A percentile compares a stretch with the other conserved stretches of the same genome.
phyloP scores from a whole-genome alignment of 2,113 vertebrate species.

The Leucosticte australis region DNA sequence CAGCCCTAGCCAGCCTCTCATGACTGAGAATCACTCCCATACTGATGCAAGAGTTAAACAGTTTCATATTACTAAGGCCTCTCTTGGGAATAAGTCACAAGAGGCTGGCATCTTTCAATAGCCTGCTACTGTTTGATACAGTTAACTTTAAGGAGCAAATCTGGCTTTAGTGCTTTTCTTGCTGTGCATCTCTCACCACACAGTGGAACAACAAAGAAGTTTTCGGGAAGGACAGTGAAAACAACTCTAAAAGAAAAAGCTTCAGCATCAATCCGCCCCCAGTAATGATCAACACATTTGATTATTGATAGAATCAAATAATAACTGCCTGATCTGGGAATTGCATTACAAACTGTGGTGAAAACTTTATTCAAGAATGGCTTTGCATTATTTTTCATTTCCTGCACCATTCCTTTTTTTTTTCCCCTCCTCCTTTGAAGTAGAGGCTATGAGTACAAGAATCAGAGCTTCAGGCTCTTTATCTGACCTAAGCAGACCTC shows the following conservation, averaged over 20 bases:
- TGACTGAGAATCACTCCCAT: background rate
- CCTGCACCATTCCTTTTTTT: background rate
- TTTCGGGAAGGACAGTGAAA: background rate
- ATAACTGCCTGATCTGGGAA: background rate
- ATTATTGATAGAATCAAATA: background rate
- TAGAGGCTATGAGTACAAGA: background rate
- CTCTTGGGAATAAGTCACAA: background rate
- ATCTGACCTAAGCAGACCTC: background rate
- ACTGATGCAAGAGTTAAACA: background rate
- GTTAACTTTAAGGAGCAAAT: background rate
- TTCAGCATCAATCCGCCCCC: rapidly evolving
- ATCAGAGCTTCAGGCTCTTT: background rate
- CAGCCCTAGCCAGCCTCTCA: background rate
- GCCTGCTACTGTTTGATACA: background rate
- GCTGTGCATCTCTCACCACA: background rate
- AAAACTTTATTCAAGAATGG: background rate
- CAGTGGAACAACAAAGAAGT: background rate
- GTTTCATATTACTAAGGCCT: background rate
- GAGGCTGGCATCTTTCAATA: background rate
- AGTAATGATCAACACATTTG: background rate
- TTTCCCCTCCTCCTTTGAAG: background rate
- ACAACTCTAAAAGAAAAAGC: background rate
- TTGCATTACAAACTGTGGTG: background rate
- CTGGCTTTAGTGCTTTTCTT: background rate
- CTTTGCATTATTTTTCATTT: background rate